Conservation (phyloP, 2,797 vertebrate species). For the Liparis tanakae region DNA sequence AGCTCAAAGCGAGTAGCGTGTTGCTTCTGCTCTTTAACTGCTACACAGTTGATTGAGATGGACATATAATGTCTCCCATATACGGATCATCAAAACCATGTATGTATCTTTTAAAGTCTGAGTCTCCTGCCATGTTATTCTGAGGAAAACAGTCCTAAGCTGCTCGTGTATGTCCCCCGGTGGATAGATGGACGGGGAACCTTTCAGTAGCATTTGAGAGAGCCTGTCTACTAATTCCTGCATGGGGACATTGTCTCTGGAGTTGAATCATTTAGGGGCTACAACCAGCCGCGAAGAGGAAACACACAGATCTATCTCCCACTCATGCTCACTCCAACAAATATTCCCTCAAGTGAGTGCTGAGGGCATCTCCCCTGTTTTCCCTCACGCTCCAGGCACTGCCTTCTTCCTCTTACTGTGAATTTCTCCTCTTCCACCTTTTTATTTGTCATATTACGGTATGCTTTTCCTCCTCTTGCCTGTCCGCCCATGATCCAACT, state of each 20-base stretch:
- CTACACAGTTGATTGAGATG: neutral
- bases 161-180: neutral
- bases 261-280: slow-evolving; percentile 24
- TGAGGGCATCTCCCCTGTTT: slow-evolving; percentile 15
- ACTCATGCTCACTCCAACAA: slow-evolving; percentile 23
- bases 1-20: slow-evolving; percentile 1
- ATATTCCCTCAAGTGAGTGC: slow-evolving; percentile 30
- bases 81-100: neutral
- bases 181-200: neutral
- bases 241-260: slow-evolving; percentile 20
- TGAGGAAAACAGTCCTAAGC: neutral
- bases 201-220: neutral
- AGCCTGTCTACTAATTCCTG: slow-evolving; percentile 12
- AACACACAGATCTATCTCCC: slow-evolving; percentile 14
- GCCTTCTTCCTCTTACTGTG: neutral
- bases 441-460: neutral
- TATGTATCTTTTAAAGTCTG: neutral
- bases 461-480: neutral
- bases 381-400: slow-evolving; percentile 1
- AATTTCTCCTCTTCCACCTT: neutral
- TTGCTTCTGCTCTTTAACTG: neutral
- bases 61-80: neutral
- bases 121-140: neutral
- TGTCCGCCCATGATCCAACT: neutral
- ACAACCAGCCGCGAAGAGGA: slow-evolving; percentile 14